Percentiles rank a stretch among this genome's conserved stretches.
These are phyloP conservation scores for Mythimna loreyi DNA, from an alignment of 2,888 invertebrate genomes.

Conservation along the genomic window DNA sequence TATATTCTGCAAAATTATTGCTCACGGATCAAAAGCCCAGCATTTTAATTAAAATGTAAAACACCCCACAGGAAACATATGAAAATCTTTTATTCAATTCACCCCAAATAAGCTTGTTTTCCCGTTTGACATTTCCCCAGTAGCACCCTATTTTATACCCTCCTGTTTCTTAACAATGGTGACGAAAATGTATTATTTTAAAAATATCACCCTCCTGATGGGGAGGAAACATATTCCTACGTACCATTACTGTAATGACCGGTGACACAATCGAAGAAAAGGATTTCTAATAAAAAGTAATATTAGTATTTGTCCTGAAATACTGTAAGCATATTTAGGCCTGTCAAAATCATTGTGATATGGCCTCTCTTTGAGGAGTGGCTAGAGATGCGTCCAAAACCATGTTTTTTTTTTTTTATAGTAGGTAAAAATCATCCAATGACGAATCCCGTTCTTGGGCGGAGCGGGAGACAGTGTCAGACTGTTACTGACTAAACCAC, in stretches of 20 bases:
- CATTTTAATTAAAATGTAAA: conserved; percentile 34
- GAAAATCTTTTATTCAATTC: conserved; percentile 29
- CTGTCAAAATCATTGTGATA: too few species aligned
- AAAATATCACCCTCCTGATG: conserved; percentile 11
- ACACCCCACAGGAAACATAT: not conserved
- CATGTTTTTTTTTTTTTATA: too few species aligned
- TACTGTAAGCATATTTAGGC: too few species aligned
- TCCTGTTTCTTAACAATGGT: conserved; percentile 38
- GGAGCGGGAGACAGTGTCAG: too few species aligned
- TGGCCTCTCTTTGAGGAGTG: too few species aligned
- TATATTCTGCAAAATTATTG: not conserved
- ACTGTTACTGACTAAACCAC: too few species aligned
- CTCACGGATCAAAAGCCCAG: conserved; percentile 21
- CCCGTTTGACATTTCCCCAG: conserved; percentile 34
- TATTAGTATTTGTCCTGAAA: too few species aligned
- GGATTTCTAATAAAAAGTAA: not conserved
- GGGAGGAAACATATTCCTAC: conserved; percentile 22
- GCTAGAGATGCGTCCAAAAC: too few species aligned
- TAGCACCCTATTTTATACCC: conserved; percentile 30
- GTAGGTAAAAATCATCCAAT: too few species aligned
- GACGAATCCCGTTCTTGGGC: too few species aligned
- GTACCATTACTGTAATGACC: not conserved
- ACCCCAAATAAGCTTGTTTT: conserved; percentile 27
- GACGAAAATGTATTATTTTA: conserved; percentile 34
- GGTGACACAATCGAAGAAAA: not conserved